A percentile compares a stretch with the other conserved stretches of the same genome.
Conservation (phyloP, 2,888 invertebrate genomes). For the Chelonus formosanus region DNA sequence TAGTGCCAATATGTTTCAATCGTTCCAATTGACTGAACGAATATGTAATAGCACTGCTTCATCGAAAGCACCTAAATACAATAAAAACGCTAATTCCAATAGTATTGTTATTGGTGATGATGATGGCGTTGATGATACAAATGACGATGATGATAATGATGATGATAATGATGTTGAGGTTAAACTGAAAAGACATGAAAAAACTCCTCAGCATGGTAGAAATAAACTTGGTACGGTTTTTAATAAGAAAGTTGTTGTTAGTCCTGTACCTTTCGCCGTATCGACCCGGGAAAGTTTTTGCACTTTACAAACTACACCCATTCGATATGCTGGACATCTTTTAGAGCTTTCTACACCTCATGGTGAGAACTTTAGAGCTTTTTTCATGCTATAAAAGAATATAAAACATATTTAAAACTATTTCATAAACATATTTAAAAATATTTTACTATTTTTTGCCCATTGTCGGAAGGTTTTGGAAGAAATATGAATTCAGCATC, state of each 20-base stretch:
- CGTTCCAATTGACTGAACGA: slow-evolving; percentile 34
- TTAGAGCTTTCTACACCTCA: slow-evolving; percentile 48
- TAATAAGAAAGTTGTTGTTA: slow-evolving; percentile 60
- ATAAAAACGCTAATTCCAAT: slow-evolving; percentile 22
- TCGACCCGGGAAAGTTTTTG: slow-evolving; percentile 60
- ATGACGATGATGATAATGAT: slow-evolving; percentile 15
- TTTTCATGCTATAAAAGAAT: neutral
- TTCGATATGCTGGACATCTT: slow-evolving; percentile 52
- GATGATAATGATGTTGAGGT: slow-evolving; percentile 2
- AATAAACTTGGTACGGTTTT: slow-evolving; percentile 60
- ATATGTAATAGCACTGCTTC: slow-evolving; percentile 24
- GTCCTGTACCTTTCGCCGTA: slow-evolving; percentile 58
- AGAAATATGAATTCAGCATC: slow-evolving; percentile 45
- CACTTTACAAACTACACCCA: slow-evolving; percentile 58
- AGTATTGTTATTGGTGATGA: slow-evolving; percentile 19
- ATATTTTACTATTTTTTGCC: neutral
- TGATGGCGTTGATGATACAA: slow-evolving; percentile 25
- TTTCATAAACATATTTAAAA: neutral
- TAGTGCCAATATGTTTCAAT: slow-evolving; percentile 37
- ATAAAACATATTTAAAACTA: slow-evolving; percentile 1
- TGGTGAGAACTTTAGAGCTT: slow-evolving; percentile 41
- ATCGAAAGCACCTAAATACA: slow-evolving; percentile 25
- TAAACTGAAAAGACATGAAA: neutral
- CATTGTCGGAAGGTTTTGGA: slow-evolving; percentile 36
- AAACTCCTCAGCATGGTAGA: slow-evolving; percentile 45